These are phyloP conservation scores for Calidris pugnax DNA, from an alignment of 2,113 vertebrate species.

Conservation along the genomic window DNA sequence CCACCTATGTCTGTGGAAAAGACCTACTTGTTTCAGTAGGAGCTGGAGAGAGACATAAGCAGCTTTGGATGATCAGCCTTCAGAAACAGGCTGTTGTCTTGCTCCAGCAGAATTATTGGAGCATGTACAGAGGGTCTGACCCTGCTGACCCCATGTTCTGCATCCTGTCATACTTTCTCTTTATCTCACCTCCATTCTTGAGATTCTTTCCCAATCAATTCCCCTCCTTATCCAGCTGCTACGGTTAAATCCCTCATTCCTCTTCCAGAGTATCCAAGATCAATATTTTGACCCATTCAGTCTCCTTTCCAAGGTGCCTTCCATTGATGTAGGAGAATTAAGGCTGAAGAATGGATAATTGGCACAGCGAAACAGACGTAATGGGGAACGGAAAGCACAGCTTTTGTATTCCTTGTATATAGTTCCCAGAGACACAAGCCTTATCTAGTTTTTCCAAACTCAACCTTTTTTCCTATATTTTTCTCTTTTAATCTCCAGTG, in stretches of 20 bases:
- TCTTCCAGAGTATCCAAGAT: neutral
- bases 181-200: slow-evolving; percentile 52
- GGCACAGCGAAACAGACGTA: neutral
- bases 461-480: neutral
- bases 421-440: neutral
- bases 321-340: neutral
- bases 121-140: neutral
- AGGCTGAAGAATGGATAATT: neutral
- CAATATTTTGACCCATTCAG: neutral
- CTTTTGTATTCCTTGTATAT: neutral
- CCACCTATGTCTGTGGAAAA: neutral
- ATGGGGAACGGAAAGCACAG: neutral
- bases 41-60: neutral
- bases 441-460: neutral
- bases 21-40: neutral
- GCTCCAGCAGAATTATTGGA: neutral
- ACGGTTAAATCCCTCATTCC: neutral
- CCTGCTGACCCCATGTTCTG: neutral
- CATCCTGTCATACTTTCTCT: neutral
- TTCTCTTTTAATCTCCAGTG: neutral
- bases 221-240: neutral
- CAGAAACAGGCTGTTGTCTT: neutral
- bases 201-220: slow-evolving; percentile 38
- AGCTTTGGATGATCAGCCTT: neutral
- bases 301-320: neutral